Conservation (phyloP, 2,113 vertebrate species). For the Probosciger aterrimus region DNA sequence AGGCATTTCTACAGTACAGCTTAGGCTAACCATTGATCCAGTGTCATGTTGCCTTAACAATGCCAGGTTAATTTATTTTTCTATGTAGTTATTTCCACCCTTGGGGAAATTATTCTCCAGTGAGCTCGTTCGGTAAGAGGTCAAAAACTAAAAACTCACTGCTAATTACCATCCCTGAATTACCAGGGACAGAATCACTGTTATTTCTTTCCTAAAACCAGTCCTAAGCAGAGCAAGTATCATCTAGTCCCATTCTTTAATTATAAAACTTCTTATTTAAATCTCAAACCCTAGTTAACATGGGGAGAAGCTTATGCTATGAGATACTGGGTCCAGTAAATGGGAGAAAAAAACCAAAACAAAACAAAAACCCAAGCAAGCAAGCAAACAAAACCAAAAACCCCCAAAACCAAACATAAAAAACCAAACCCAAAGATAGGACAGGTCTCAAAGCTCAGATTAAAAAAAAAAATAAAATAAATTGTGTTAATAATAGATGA, state of each 20-base stretch:
- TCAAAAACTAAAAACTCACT: constrained; percentile 51
- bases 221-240: not conserved
- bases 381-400: not conserved
- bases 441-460: not conserved
- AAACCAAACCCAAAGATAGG: not conserved
- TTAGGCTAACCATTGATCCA: constrained; percentile 45
- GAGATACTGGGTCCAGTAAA: not conserved
- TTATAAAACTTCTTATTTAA: not conserved
- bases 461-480: not conserved
- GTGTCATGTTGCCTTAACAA: constrained; percentile 50
- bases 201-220: not conserved
- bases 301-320: not conserved
- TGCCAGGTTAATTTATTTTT: constrained; percentile 59
- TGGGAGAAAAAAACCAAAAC: not conserved
- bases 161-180: constrained; percentile 50
- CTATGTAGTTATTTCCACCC: constrained; percentile 49
- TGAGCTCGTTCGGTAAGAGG: constrained; percentile 55
- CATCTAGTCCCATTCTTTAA: not conserved
- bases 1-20: constrained; percentile 42
- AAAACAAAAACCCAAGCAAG: not conserved
- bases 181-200: constrained; percentile 10
- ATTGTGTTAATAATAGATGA: not conserved
- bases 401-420: not conserved
- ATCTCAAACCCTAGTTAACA: not conserved
- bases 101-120: constrained; percentile 33